Conservation (phyloP, 2,797 vertebrate species). For the Peromyscus eremicus region DNA sequence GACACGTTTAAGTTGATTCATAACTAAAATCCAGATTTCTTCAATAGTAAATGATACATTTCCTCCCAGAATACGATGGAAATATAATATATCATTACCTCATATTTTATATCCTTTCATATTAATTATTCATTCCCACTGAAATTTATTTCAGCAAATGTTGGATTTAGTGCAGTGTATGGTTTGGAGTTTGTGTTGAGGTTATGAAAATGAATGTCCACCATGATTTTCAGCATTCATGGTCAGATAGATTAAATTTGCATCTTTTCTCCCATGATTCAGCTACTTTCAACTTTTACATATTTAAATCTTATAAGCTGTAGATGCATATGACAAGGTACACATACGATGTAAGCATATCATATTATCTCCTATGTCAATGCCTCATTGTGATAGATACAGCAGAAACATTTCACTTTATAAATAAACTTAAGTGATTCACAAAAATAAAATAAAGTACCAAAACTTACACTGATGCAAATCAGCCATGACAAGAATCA, state of each 20-base stretch:
- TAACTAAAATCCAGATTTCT: conserved; percentile 38
- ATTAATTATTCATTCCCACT: conserved; percentile 3
- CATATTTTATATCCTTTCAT: conserved; percentile 39
- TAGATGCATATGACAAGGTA: not conserved
- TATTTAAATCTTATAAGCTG: conserved; percentile 11
- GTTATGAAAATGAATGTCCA: not conserved
- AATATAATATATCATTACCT: not conserved
- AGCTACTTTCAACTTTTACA: conserved; percentile 10
- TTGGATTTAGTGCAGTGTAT: not conserved
- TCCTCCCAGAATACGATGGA: not conserved
- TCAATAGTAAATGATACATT: conserved; percentile 35
- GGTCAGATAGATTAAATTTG: conserved; percentile 1
- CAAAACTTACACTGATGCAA: not conserved
- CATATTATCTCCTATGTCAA: not conserved
- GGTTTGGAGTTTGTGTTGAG: conserved; percentile 1
- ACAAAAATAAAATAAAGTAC: conserved; percentile 36
- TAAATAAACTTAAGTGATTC: conserved; percentile 29
- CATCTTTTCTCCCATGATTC: not conserved
- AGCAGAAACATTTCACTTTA: not conserved
- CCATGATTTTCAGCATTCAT: conserved; percentile 15
- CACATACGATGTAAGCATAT: not conserved
- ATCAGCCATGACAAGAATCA: not conserved
- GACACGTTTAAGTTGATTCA: not conserved
- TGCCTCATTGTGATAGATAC: not conserved
- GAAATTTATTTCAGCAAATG: not conserved